phyloP scores from a whole-genome alignment of 2,888 invertebrate species.

The Encarsia formosa region DNA sequence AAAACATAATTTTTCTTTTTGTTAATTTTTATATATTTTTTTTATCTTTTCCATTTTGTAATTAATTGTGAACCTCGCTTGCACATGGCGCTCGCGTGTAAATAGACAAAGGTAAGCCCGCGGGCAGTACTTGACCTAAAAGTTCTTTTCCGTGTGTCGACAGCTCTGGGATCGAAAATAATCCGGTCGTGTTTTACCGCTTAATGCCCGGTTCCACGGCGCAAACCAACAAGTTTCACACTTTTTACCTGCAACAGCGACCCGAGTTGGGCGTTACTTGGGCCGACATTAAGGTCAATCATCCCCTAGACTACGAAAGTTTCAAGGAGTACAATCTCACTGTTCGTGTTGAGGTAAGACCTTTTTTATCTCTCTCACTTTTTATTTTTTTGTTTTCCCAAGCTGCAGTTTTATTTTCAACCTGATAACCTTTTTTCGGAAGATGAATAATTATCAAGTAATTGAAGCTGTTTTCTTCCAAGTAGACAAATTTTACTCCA shows the following conservation, averaged over 20 bases:
- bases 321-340: conserved; percentile 95
- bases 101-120: background rate
- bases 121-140: conserved; percentile 25
- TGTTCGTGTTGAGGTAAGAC: conserved; percentile 86
- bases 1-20: conserved; percentile 10
- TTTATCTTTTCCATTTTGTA: conserved; percentile 47
- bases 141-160: conserved; percentile 38
- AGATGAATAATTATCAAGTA: too few species aligned
- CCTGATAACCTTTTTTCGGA: too few species aligned
- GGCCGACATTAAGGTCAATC: conserved; percentile 95
- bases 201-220: conserved; percentile 94
- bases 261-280: conserved; percentile 89
- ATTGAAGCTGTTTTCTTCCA: too few species aligned
- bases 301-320: conserved; percentile 90
- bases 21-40: conserved; percentile 42
- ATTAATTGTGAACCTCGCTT: conserved; percentile 30
- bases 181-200: conserved; percentile 92
- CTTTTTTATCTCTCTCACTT: background rate
- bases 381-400: background rate
- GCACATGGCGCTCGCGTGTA: conserved; percentile 26
- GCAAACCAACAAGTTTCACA: conserved; percentile 93
- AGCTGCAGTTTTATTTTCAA: background rate
- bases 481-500: too few species aligned
- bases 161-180: conserved; percentile 95
- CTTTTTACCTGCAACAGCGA: conserved; percentile 92